phyloP scores from a whole-genome alignment of 1,140 invertebrate genomes.

The Fopius arisanus region DNA sequence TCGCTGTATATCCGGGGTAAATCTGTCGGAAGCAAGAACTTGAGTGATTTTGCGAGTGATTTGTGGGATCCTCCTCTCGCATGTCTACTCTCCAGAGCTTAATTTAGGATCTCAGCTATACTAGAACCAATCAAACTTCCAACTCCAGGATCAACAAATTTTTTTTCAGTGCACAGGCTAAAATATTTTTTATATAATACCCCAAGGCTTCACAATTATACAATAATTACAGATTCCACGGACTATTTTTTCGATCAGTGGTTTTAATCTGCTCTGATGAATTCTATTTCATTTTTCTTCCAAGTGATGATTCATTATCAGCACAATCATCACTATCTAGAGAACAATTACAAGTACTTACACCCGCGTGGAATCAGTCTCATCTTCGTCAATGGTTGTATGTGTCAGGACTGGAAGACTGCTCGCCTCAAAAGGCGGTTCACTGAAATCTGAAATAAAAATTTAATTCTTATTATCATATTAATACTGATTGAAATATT shows the following conservation, averaged over 20 bases:
- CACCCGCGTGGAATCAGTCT: constrained; percentile 32
- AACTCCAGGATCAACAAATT: neutral
- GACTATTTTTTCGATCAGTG: no score
- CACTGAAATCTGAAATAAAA: constrained; percentile 48
- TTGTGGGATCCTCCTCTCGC: neutral
- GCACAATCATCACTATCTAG: no score
- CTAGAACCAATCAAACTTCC: constrained; percentile 13
- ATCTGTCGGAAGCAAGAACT: constrained; percentile 17
- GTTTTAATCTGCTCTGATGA: no score
- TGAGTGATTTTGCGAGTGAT: constrained; percentile 19
- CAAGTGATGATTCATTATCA: no score
- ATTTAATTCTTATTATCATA: neutral
- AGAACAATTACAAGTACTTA: constrained; percentile 24
- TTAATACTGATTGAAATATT: neutral
- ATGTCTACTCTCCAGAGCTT: constrained; percentile 1
- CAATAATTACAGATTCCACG: no score
- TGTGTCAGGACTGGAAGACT: constrained; percentile 47
- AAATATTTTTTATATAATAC: no score
- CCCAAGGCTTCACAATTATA: no score
- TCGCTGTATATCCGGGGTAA: constrained; percentile 14
- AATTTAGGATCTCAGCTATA: constrained; percentile 18
- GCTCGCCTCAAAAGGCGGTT: constrained; percentile 48
- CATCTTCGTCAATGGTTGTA: constrained; percentile 38
- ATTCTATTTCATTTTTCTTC: no score
- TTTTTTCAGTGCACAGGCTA: no score